These are phyloP conservation scores for Hippopotamus amphibius DNA, from an alignment of 2,113 vertebrate genomes.

Conservation along the genomic window DNA sequence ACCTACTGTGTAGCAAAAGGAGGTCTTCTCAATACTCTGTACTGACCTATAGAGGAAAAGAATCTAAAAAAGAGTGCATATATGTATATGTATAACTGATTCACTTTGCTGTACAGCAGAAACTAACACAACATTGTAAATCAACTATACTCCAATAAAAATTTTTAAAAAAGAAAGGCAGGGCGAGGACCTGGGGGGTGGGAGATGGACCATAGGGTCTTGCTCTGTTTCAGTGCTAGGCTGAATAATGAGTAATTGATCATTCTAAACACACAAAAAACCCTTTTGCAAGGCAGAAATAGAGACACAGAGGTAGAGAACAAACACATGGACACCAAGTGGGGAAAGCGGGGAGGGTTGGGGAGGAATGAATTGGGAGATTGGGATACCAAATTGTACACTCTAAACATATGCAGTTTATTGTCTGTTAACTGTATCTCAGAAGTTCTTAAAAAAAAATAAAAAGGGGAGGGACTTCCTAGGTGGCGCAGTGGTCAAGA, in stretches of 20 bases:
- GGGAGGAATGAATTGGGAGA: not conserved
- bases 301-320: not conserved
- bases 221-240: not conserved
- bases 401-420: too few species aligned
- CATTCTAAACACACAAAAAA: not conserved
- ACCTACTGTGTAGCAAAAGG: not conserved
- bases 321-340: not conserved
- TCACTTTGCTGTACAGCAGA: not conserved
- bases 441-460: too few species aligned
- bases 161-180: not conserved
- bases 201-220: too few species aligned
- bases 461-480: too few species aligned
- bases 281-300: too few species aligned
- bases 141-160: not conserved
- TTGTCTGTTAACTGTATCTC: too few species aligned
- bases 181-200: not conserved
- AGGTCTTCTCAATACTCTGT: not conserved
- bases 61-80: not conserved
- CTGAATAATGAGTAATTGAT: not conserved
- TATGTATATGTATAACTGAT: not conserved
- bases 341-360: not conserved
- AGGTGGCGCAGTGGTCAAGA: too few species aligned
- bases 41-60: not conserved
- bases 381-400: not conserved
- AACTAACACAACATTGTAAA: not conserved